Evolutionary conservation across 2,888 invertebrate genomes (phyloP), one percentile per base, ranked within the genome.

Genomic region (Hirtodrosophila duncani): DNA sequence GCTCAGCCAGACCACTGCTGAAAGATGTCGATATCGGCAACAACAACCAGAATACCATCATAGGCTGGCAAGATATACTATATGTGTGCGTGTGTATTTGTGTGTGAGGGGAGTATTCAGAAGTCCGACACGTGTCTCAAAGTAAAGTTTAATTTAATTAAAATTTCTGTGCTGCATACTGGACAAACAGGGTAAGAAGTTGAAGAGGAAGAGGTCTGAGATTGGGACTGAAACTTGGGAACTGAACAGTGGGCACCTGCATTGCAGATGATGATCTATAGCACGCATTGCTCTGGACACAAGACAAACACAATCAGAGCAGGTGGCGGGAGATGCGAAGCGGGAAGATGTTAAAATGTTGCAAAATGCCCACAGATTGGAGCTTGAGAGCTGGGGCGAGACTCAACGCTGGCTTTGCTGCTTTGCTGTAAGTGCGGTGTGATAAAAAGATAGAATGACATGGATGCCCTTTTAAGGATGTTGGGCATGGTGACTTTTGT

Each of bases 71-170:
- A 24, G 36, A 24, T 23, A 53, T 27, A 26, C 13, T 9, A n/a
- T n/a, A n/a, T n/a, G n/a, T n/a, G n/a, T n/a, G n/a, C n/a, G n/a
- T n/a, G n/a, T n/a, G n/a, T n/a, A n/a, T n/a, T n/a, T n/a, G n/a
- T n/a, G n/a, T n/a, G n/a, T n/a, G n/a, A n/a, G n/a, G n/a, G n/a
- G n/a, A n/a, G n/a, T n/a, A n/a, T n/a, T n/a, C n/a, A n/a, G 27
- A 38, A 11, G 38, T 37, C 71, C 56, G 61, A 81, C 74, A 81
- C 72, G 74, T 74, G 82, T 75, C 77, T 67, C 53, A 75, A 52
- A 72, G 69, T 59, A 82, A 81, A 77, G 48, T 77, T 75, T 82
- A 75, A 75, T 75, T 75, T 77, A 82, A 75, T 75, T 82, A 75
- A 80, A 82, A 78, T 77, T 57, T 65, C 56, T 65, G 69, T 27